Base-by-base conservation (phyloP, 1,140 invertebrate genomes). In the Drosophila kikkawai region DNA sequence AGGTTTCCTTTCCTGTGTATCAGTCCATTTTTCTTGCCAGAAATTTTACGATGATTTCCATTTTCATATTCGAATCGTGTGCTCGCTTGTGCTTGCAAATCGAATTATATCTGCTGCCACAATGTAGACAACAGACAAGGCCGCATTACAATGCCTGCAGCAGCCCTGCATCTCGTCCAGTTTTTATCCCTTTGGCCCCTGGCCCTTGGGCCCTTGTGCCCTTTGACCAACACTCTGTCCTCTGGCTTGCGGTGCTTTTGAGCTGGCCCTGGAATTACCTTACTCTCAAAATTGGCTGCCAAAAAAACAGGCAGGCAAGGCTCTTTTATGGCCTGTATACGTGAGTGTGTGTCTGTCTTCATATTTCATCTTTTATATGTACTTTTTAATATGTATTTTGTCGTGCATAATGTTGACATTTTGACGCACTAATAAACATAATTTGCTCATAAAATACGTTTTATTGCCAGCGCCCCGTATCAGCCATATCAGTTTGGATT, bases 371-470 rank as follows among this genome's bases (percentile, higher is more conserved):
- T 68, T 79, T 71, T 47, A 66, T 48, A 69, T 47, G 63, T 53
- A 69, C 71, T 78, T 78, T 78, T 87, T 88, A 88, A 87, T 80
- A 78, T 60, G 83, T 66, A 71, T 88, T 90, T 81, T 79, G 61
- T 76, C 70, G 86, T 83, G 78, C 77, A 85, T 85, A 88, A 88
- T 84, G 81, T 76, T 90, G 85, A 90, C 85, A 88, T 88, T 90
- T 81, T 79, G 85, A 88, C 85, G 81, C 86, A 80, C 85, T 90
- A 90, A 90, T 90, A 90, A 90, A 90, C 85, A 90, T 90, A 90
- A 90, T 90, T 90, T 82, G 79, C 81, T 70, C 85, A 75, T 90
- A 90, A 90, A 91, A 90, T 75, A 90, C 77, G 75, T 85, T 90
- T 84, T 85, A 85, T 85, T 90, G 85, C 85, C 61, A 6, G 60